Evolutionary conservation across 2,888 invertebrate genomes (phyloP), one percentile per base, ranked within the genome.

Genomic region (Drosophila dives): DNA sequence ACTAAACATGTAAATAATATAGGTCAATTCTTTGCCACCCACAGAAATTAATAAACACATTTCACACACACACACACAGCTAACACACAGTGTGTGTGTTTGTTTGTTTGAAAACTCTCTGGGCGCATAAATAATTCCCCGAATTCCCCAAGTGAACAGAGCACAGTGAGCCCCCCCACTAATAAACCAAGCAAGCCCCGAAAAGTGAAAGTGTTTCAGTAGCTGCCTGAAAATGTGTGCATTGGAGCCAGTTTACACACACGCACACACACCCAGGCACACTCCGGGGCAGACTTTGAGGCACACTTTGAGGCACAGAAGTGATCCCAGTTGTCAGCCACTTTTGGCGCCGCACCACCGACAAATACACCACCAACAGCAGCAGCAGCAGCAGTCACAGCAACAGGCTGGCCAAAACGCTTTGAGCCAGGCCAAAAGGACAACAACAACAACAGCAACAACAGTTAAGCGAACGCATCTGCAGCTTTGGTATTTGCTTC

Each of bases 401-500:
- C 64, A 64, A 71, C 83, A 80, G 80, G 87, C 89, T 10, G 62
- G 56, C 50, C 68, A 60, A 61, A 26, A 23, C 2, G 55, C 51
- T 60, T 58, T 61, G 60, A 10, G 63, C 64, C 66, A 58, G 63
- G 67, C 73, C 75, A 78, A 63, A 64, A 76, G 51, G 64, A 80
- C 58, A 73, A 68, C 59, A 42, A 17, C 48, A 54, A 36, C 36
- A 26, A 54, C 36, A 32, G 34, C n/a, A 15, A 55, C 17, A 51
- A 61, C 76, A 70, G 63, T 60, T 45, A 70, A 68, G 66, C 69
- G 72, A 65, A 71, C 72, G 60, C 80, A 75, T 73, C 70, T 89
- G 73, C 89, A 86, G 69, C 77, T 91, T 75, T 92, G 92, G 92
- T 89, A 89, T 77, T 91, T 92, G 70, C 84, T 92, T 72, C 92